These are phyloP conservation scores for Styela clava DNA, from an alignment of 23 tunicate genomes.

Conservation along the genomic window DNA sequence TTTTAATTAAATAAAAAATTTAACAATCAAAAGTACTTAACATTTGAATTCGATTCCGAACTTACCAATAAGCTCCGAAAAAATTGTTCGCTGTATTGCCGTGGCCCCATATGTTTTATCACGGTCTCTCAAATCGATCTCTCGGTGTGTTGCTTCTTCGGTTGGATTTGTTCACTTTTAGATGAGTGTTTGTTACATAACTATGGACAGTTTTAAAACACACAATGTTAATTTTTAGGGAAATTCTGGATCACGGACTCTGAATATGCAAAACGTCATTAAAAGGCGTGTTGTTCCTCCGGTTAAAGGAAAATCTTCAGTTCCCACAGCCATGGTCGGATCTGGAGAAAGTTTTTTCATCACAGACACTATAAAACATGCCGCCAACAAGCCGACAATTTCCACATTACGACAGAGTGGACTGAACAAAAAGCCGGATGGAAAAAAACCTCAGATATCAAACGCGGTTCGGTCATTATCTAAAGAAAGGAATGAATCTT, in stretches of 20 bases:
- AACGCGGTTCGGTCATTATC: background rate
- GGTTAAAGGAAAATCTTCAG: slow-evolving; percentile 30
- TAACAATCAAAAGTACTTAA: too few species aligned
- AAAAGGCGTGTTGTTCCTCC: slow-evolving; percentile 84
- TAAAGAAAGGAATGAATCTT: slow-evolving; percentile 16
- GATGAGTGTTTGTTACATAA: too few species aligned
- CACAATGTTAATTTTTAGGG: too few species aligned
- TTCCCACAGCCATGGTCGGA: slow-evolving; percentile 8
- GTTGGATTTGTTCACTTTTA: too few species aligned
- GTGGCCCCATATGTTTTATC: too few species aligned
- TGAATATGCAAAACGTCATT: slow-evolving; percentile 24
- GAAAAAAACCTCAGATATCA: slow-evolving; percentile 5
- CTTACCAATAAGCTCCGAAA: too few species aligned
- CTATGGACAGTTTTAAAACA: too few species aligned
- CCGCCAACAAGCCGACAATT: background rate
- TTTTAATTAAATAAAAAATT: background rate
- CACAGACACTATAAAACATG: slow-evolving; percentile 5
- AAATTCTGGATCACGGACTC: slow-evolving; percentile 1
- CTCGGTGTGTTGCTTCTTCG: too few species aligned
- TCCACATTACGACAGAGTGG: background rate
- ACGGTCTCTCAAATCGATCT: too few species aligned
- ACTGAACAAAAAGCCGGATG: background rate
- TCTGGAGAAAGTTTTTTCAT: slow-evolving; percentile 17
- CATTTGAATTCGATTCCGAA: too few species aligned
- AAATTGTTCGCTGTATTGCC: too few species aligned